Conservation (phyloP, 2,113 vertebrate genomes). For the Cricetomys ansorgei region DNA sequence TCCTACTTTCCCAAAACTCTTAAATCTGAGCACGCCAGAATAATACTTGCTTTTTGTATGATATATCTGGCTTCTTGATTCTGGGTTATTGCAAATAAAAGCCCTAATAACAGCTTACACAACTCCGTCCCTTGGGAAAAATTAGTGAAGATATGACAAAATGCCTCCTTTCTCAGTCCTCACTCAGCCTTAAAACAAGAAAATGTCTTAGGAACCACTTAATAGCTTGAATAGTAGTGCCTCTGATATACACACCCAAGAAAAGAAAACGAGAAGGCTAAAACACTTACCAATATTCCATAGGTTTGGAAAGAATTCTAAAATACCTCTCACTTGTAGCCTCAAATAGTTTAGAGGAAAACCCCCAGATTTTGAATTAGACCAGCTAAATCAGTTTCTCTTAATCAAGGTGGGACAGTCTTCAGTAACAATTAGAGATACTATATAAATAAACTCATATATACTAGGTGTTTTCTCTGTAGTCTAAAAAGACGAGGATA, state of each 20-base stretch:
- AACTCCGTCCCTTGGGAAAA: not conserved
- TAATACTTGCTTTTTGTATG: constrained; percentile 45
- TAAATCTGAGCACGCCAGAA: constrained; percentile 1
- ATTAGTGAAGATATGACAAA: constrained; percentile 53
- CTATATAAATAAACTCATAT: not conserved
- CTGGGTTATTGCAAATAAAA: constrained; percentile 61
- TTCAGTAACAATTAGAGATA: not conserved
- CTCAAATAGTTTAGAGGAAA: not conserved
- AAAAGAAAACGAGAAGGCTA: not conserved
- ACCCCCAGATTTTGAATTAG: not conserved
- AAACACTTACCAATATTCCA: not conserved
- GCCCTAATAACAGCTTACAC: constrained; percentile 48
- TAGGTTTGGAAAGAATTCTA: not conserved
- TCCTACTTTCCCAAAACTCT: constrained; percentile 71
- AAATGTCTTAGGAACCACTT: not conserved
- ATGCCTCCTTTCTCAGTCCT: not conserved
- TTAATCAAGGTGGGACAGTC: not conserved
- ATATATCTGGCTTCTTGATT: constrained; percentile 59
- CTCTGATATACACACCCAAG: not conserved
- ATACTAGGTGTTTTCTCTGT: not conserved
- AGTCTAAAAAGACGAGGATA: not conserved
- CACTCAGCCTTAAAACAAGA: not conserved
- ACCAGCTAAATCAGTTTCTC: not conserved
- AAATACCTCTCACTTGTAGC: not conserved
- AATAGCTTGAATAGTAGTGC: not conserved